These are phyloP conservation scores for Spisula subtruncata DNA, from an alignment of 2,888 invertebrate species.

Conservation along the genomic window DNA sequence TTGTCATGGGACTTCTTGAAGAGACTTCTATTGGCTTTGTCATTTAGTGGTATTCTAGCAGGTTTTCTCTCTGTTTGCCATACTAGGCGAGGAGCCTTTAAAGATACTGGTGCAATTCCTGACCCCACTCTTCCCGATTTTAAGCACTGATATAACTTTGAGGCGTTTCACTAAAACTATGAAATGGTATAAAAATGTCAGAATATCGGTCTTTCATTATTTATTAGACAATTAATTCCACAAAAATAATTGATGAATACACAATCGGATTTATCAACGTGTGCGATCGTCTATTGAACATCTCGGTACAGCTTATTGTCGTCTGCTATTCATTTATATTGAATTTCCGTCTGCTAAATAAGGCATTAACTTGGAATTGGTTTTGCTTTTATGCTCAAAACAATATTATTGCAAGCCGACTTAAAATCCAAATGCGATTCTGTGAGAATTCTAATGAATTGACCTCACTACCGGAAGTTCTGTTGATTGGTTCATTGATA, in stretches of 20 bases:
- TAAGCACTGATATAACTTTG: background rate
- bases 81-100: no score
- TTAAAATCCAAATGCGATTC: conserved; percentile 53
- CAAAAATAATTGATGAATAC: conserved; percentile 47
- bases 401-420: conserved; percentile 61
- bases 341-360: conserved; percentile 54
- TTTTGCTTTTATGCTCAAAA: conserved; percentile 57
- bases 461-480: conserved; percentile 63
- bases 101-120: no score
- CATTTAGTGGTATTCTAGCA: no score
- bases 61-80: no score
- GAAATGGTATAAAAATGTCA: background rate
- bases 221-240: conserved; percentile 17
- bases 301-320: conserved; percentile 50
- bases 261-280: conserved; percentile 58
- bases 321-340: conserved; percentile 49
- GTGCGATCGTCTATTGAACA: conserved; percentile 48
- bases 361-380: conserved; percentile 42
- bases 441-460: conserved; percentile 47
- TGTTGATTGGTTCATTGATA: conserved; percentile 53
- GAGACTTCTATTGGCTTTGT: no score
- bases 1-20: no score
- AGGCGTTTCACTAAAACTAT: background rate
- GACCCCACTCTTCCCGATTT: background rate
- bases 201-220: conserved; percentile 1